phyloP scores from a whole-genome alignment of 2,888 invertebrate species.

The Ennomos erosarius region DNA sequence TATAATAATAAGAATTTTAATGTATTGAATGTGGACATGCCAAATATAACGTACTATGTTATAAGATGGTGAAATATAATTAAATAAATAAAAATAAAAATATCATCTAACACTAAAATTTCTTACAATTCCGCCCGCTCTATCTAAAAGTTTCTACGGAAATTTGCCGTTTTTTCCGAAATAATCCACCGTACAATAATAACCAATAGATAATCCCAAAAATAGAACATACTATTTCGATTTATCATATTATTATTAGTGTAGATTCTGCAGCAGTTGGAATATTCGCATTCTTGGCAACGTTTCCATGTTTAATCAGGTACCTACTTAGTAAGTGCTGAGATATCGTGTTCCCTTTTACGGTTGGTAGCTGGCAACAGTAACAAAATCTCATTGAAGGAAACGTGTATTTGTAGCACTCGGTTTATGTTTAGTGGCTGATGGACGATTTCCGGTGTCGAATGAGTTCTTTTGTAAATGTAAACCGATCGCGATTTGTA shows the following conservation, averaged over 20 bases:
- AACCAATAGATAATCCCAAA: no score
- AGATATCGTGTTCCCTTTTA: slow-evolving; percentile 13
- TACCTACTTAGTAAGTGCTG: slow-evolving; percentile 3
- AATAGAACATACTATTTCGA: no score
- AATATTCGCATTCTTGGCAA: slow-evolving; percentile 13
- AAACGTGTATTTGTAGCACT: slow-evolving; percentile 8
- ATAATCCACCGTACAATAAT: no score
- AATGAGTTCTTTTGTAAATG: slow-evolving; percentile 17
- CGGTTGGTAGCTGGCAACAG: slow-evolving; percentile 27
- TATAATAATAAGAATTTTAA: no score
- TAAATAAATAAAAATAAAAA: no score
- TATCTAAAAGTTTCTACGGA: not conserved
- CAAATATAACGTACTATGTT: no score
- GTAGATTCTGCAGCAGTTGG: no score
- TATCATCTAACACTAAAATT: not conserved
- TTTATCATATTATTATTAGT: no score
- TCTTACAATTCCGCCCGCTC: not conserved
- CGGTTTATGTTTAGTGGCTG: slow-evolving; percentile 14
- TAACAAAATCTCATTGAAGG: slow-evolving; percentile 8
- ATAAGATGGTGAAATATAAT: no score
- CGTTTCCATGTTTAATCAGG: slow-evolving; percentile 1
- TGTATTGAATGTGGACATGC: no score
- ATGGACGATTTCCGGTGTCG: slow-evolving; percentile 24
- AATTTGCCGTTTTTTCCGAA: no score
- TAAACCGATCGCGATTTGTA: slow-evolving; percentile 3